These are phyloP conservation scores for Cryptotis parvus DNA, from an alignment of 2,113 vertebrate genomes.

Conservation along the genomic window DNA sequence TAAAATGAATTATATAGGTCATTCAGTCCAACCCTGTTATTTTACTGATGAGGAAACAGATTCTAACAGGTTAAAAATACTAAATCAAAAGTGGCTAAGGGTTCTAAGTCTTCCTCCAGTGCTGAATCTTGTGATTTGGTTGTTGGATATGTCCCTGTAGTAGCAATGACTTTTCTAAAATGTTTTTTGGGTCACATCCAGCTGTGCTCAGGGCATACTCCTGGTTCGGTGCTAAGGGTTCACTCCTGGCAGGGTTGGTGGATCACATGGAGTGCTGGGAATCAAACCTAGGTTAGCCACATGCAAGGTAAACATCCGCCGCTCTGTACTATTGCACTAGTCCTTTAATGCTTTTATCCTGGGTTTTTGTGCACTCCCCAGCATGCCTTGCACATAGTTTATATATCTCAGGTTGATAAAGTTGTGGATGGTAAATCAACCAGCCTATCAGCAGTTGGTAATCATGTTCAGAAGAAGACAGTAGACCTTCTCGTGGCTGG, in stretches of 20 bases:
- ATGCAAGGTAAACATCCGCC: no score
- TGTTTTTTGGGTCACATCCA: no score
- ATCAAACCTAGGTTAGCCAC: no score
- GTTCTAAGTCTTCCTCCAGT: neutral
- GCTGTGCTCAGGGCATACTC: no score
- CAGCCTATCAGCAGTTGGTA: neutral
- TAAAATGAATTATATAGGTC: conserved; percentile 21
- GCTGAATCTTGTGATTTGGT: neutral
- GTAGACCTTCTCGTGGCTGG: neutral
- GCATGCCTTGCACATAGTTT: neutral
- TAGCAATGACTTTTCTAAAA: neutral
- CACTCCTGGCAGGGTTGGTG: no score
- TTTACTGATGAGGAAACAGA: conserved; percentile 14
- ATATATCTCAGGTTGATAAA: no score
- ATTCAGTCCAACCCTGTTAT: neutral
- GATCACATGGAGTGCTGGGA: no score
- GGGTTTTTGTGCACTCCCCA: neutral
- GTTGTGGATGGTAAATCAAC: no score
- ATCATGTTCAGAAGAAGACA: neutral
- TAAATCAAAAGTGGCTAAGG: neutral
- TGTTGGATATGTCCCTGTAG: neutral
- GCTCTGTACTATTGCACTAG: neutral
- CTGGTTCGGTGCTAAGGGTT: no score
- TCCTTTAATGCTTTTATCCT: neutral
- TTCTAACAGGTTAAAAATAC: neutral